Conservation (phyloP, 2,797 vertebrate species). For the Tokudaia muenninki region DNA sequence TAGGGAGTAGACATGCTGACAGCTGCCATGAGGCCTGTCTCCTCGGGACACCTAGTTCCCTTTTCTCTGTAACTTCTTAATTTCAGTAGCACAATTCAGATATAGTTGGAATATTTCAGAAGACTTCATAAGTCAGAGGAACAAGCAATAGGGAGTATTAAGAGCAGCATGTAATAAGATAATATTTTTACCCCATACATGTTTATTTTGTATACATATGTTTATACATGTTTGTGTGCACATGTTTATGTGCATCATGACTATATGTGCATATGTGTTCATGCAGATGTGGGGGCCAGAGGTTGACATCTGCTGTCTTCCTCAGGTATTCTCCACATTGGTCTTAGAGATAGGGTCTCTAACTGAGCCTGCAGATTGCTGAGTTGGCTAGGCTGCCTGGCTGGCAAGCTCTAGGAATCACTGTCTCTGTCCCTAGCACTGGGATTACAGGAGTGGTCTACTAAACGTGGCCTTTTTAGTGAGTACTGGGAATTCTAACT, state of each 20-base stretch:
- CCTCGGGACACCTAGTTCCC: not conserved
- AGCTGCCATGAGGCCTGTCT: not conserved
- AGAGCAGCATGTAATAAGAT: not conserved
- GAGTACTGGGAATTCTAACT: not conserved
- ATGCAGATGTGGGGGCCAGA: not conserved
- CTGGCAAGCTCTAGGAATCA: not conserved
- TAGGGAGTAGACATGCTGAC: not conserved
- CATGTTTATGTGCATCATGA: not conserved
- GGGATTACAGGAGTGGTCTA: not conserved
- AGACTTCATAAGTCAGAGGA: conserved; percentile 1
- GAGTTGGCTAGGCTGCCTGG: not conserved
- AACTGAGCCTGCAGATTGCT: not conserved
- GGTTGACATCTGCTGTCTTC: not conserved
- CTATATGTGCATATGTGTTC: not conserved
- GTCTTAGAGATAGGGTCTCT: not conserved
- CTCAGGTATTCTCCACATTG: not conserved
- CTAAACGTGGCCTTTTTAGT: not conserved
- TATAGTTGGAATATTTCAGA: conserved; percentile 15
- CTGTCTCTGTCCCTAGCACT: not conserved
- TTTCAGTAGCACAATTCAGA: conserved; percentile 11
- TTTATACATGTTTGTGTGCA: not conserved
- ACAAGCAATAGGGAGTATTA: not conserved
- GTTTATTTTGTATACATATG: not conserved
- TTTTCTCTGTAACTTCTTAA: conserved; percentile 6
- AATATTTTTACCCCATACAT: not conserved